A percentile compares a stretch with the other conserved stretches of the same genome.
phyloP scores from a whole-genome alignment of 1,140 invertebrate genomes.

The Nasonia vitripennis region DNA sequence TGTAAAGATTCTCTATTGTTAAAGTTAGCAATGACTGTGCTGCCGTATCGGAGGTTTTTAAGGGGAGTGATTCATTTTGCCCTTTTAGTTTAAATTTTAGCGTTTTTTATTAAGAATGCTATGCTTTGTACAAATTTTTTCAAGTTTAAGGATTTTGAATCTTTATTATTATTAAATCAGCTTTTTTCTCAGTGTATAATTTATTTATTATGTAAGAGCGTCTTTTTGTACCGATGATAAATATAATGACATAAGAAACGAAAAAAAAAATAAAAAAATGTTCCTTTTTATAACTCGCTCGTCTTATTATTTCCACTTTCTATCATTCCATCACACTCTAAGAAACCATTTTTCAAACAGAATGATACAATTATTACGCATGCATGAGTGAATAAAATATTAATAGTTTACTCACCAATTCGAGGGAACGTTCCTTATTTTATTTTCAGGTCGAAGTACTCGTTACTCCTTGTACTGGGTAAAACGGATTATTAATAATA shows the following conservation, averaged over 20 bases:
- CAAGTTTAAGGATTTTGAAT: constrained; percentile 42
- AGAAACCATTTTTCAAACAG: not conserved
- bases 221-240: constrained; percentile 70
- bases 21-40: not conserved
- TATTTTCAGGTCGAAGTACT: no score
- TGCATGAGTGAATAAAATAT: no score
- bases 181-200: constrained; percentile 62
- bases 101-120: not conserved
- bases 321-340: not conserved
- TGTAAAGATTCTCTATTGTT: not conserved
- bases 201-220: constrained; percentile 76
- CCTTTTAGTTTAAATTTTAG: constrained; percentile 15
- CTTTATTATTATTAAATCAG: constrained; percentile 26
- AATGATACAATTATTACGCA: no score
- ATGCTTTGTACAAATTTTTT: constrained; percentile 44
- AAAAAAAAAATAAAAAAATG: constrained; percentile 46
- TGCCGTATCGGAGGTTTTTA: not conserved
- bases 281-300: constrained; percentile 37
- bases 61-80: constrained; percentile 27
- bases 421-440: no score
- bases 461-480: no score
- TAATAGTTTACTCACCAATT: no score
- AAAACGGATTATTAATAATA: no score
- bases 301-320: not conserved
- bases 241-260: constrained; percentile 43